phyloP scores from a whole-genome alignment of 2,113 vertebrate species.

The Verasper variegatus region DNA sequence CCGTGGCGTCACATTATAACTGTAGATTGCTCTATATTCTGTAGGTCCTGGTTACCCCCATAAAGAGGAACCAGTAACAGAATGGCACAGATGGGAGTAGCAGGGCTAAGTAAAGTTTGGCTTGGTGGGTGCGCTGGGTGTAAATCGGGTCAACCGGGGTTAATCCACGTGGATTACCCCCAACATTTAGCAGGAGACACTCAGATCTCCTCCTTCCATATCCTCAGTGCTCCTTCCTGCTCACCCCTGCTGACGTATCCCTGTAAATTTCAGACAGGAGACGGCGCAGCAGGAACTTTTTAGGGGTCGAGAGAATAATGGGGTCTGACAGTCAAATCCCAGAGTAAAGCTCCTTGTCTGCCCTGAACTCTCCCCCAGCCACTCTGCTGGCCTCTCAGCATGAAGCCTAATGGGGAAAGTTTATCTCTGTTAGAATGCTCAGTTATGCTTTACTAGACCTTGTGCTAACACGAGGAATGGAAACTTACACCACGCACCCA shows the following conservation, averaged over 20 bases:
- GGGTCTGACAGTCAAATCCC: slow-evolving; percentile 76
- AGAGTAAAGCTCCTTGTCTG: slow-evolving; percentile 62
- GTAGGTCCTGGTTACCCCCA: slow-evolving; percentile 4
- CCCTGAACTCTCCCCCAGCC: slow-evolving; percentile 34
- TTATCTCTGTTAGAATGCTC: slow-evolving; percentile 22
- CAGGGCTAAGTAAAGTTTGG: slow-evolving; percentile 47
- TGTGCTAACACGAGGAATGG: not conserved
- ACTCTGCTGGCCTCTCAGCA: slow-evolving; percentile 1
- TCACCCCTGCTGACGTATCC: slow-evolving; percentile 34
- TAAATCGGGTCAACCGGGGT: slow-evolving; percentile 81
- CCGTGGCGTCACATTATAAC: no score
- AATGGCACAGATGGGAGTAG: slow-evolving; percentile 41
- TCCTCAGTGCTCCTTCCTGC: slow-evolving; percentile 17
- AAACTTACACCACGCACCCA: not conserved
- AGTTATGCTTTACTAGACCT: not conserved
- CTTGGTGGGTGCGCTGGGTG: slow-evolving; percentile 52
- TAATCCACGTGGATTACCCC: slow-evolving; percentile 77
- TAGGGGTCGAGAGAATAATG: slow-evolving; percentile 65
- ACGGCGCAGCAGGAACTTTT: slow-evolving; percentile 61
- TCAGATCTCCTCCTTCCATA: slow-evolving; percentile 55
- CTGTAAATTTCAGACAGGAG: slow-evolving; percentile 53
- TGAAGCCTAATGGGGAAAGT: slow-evolving; percentile 33
- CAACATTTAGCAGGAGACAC: slow-evolving; percentile 79
- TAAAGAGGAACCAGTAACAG: slow-evolving; percentile 26
- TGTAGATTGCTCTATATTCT: not conserved